Evolutionary conservation across 2,888 invertebrate species (phyloP), one percentile per base, ranked within the genome.

Genomic region (Salticus scenicus): DNA sequence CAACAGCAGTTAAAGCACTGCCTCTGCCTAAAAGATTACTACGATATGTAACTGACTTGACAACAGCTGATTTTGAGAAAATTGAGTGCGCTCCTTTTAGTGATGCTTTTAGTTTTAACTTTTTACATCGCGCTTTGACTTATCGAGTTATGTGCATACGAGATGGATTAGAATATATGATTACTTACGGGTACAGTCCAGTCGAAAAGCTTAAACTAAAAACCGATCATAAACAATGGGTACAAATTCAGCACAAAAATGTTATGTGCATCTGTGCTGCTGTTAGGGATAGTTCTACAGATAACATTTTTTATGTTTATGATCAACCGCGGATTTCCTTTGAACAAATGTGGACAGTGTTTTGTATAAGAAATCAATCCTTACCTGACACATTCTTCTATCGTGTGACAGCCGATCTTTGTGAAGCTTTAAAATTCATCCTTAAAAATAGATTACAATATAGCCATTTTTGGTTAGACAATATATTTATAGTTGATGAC

Each of bases 11-110:
- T 47, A 87, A 75, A 27, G 85, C 88, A 67, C 86, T 90, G 72
- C 89, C 89, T 20, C 84, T 90, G 66, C 90, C 90, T 17, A 89
- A 78, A 51, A 77, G 89, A 17, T 75, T 90, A 31, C 88, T 89
- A 83, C 88, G 89, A 73, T 90, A 89, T 78, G 79, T 90, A 31
- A 87, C 89, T 67, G 90, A 89, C 24, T 89, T 90, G 73, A 81
- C 89, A 75, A 89, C 90, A 12, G 88, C 89, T 31, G 90, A 90
- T 87, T 90, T 90, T 84, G 89, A 89, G 77, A 88, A 90, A 64
- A 78, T 87, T 8, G 88, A 88, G 63, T 88, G 87, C 70, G 88
- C 87, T 7, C 88, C 88, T 28, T 87, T 88, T 47, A 83, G 78
- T n/a, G 88, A 88, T 73, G 79, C 78, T 2, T 88, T 88, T 33